Percentiles rank a stretch among this genome's conserved stretches.
phyloP scores from a whole-genome alignment of 2,797 vertebrate species.

The Harpagifer antarcticus region DNA sequence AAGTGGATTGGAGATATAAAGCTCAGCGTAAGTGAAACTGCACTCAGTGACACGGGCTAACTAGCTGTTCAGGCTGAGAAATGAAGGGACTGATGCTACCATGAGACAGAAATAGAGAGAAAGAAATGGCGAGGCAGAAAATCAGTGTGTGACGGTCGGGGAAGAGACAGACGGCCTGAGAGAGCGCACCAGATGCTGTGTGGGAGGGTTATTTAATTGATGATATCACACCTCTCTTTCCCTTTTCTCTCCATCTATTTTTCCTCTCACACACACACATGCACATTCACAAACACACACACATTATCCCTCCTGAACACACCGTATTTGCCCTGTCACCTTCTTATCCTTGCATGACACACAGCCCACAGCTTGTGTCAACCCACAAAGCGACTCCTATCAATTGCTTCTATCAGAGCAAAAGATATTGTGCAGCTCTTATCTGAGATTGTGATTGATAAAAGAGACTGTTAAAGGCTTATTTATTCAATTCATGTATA shows the following conservation, averaged over 20 bases:
- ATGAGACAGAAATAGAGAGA: constrained; percentile 41
- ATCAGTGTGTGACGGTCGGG: constrained; percentile 44
- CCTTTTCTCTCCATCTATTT: constrained; percentile 59
- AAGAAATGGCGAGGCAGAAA: constrained; percentile 36
- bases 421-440: not conserved
- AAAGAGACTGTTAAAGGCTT: not conserved
- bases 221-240: constrained; percentile 80
- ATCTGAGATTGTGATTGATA: constrained; percentile 5
- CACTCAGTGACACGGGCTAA: constrained; percentile 11
- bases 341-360: constrained; percentile 61
- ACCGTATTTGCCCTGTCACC: constrained; percentile 73
- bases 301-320: constrained; percentile 25
- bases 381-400: constrained; percentile 36
- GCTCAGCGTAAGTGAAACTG: constrained; percentile 15
- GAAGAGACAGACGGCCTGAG: constrained; percentile 72
- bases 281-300: constrained; percentile 24
- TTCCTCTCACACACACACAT: constrained; percentile 43
- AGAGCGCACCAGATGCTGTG: constrained; percentile 81
- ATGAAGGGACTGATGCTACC: constrained; percentile 20
- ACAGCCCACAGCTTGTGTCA: constrained; percentile 30
- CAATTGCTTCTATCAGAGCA: constrained; percentile 13
- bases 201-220: constrained; percentile 84
- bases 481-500: constrained; percentile 6
- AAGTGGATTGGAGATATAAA: not conserved
- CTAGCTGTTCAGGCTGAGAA: constrained; percentile 20